A percentile compares a stretch with the other conserved stretches of the same genome.
Evolutionary conservation across 2,888 invertebrate genomes (phyloP).

Genomic region (Ochlodes sylvanus): DNA sequence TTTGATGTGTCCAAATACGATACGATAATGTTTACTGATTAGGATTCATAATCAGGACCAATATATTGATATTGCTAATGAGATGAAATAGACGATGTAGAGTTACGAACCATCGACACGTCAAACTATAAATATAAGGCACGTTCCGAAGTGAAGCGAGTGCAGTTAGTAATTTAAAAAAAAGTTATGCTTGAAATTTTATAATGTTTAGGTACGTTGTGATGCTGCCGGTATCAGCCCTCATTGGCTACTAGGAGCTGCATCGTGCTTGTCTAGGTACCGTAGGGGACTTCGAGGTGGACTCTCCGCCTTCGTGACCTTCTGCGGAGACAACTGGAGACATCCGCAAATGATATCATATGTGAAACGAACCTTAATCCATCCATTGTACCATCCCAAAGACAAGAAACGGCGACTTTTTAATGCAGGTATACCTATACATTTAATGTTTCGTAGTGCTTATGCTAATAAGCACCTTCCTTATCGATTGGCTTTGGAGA

Average conservation of each 20-base stretch:
- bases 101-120: too few species aligned
- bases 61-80: too few species aligned
- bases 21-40: too few species aligned
- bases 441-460: neutral
- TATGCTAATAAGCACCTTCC: too few species aligned
- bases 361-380: conserved; percentile 67
- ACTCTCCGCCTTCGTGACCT: conserved; percentile 68
- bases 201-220: conserved; percentile 61
- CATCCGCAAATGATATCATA: conserved; percentile 64
- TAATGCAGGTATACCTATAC: conserved; percentile 61
- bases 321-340: conserved; percentile 69
- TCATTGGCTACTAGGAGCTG: conserved; percentile 72
- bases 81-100: too few species aligned
- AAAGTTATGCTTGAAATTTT: too few species aligned
- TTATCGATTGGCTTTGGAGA: too few species aligned
- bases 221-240: conserved; percentile 71
- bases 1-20: too few species aligned
- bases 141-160: too few species aligned
- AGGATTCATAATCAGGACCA: too few species aligned
- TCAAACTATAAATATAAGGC: too few species aligned
- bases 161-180: too few species aligned
- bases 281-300: conserved; percentile 52
- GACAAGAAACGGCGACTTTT: conserved; percentile 59
- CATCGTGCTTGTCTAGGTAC: conserved; percentile 67
- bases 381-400: conserved; percentile 61